These are phyloP conservation scores for Cosmia trapezina DNA, from an alignment of 2,888 invertebrate genomes.

Conservation along the genomic window DNA sequence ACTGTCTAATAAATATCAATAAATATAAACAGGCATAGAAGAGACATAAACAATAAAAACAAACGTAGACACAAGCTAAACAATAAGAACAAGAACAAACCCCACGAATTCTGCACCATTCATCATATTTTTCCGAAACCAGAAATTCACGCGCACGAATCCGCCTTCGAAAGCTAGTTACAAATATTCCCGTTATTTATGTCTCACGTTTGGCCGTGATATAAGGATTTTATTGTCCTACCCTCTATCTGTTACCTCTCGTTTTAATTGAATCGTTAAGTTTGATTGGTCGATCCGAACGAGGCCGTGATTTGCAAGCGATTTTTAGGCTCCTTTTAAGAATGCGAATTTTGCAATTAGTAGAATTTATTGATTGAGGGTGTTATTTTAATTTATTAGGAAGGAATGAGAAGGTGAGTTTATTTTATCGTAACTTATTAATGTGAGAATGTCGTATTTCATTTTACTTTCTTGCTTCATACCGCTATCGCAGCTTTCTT, in stretches of 20 bases:
- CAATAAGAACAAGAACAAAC: constrained; percentile 41
- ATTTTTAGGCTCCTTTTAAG: constrained; percentile 57
- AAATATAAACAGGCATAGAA: neutral
- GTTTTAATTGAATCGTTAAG: constrained; percentile 81
- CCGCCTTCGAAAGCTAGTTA: constrained; percentile 48
- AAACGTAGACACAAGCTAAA: constrained; percentile 9
- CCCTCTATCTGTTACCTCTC: constrained; percentile 71
- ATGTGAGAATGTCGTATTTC: constrained; percentile 5
- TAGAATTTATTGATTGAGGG: constrained; percentile 49
- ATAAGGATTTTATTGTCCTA: constrained; percentile 80
- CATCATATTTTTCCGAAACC: constrained; percentile 55
- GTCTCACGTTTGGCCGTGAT: constrained; percentile 76
- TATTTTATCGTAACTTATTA: constrained; percentile 28
- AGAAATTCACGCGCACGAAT: constrained; percentile 46
- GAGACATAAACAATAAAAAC: neutral
- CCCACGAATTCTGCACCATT: constrained; percentile 73
- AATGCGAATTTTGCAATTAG: constrained; percentile 57
- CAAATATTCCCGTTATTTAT: constrained; percentile 77
- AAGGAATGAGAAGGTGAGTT: constrained; percentile 20
- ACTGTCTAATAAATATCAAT: neutral
- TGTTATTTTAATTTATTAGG: constrained; percentile 53
- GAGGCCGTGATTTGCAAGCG: constrained; percentile 54
- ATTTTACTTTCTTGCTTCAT: neutral
- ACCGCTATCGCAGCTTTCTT: neutral
- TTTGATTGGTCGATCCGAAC: constrained; percentile 72